Evolutionary conservation across 2,113 vertebrate species (phyloP).

Genomic region (Rhegmatorhina hoffmannsi): DNA sequence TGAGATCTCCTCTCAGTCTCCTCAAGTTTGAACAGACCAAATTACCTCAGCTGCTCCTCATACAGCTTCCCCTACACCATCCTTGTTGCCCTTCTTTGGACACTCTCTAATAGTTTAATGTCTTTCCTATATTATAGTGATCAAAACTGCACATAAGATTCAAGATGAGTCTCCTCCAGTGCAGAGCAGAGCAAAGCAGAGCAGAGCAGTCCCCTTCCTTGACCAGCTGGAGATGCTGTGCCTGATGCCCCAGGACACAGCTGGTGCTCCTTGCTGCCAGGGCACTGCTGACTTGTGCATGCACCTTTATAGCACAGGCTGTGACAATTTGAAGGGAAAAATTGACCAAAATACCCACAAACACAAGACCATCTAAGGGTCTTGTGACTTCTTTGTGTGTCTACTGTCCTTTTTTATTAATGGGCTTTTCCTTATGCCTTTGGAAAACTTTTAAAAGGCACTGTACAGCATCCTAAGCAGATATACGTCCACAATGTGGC

Average conservation of each 20-base stretch:
- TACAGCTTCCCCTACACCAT: accelerated
- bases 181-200: not conserved
- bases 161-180: not conserved
- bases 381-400: not conserved
- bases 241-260: not conserved
- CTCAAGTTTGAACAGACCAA: not conserved
- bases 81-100: not conserved
- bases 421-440: not conserved
- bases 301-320: not conserved
- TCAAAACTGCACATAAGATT: too few species aligned
- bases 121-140: not conserved
- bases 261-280: not conserved
- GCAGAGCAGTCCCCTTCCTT: not conserved
- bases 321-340: not conserved
- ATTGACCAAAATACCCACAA: accelerated
- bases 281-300: not conserved
- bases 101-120: not conserved
- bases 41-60: not conserved
- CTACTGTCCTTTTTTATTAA: not conserved
- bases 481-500: not conserved
- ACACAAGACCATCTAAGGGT: not conserved
- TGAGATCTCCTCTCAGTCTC: not conserved
- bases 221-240: not conserved
- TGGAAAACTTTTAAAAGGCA: not conserved
- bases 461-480: not conserved